Base-by-base conservation (phyloP, 2,797 vertebrate genomes). In the Melanotaenia boesemani region DNA sequence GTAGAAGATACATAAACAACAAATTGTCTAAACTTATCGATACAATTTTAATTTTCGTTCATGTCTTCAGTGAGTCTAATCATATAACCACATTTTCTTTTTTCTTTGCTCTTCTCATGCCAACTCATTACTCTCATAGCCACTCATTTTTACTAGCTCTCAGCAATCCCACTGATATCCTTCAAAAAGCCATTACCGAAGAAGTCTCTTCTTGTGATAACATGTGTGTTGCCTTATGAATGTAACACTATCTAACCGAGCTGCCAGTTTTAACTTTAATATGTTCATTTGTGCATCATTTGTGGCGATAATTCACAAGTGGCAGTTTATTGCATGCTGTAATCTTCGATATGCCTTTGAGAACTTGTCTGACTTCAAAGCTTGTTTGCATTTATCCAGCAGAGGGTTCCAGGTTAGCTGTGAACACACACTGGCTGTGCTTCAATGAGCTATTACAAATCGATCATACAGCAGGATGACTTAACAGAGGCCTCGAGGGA, bases 371-470 rank as follows among this genome's bases (percentile, higher is more conserved):
- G 68, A 77, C 72, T 80, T 80, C 74, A 64, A 65, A 77, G 70
- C 22, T 26, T 41, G 62, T 37, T 26, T 54, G 41, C 57, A 66
- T 86, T 86, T 81, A 87, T 89, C 78, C 85, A 71, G 81, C 68
- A 63, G 63, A 83, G 84, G 80, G 79, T 90, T 90, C 74, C 80
- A 86, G 81, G 86, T 82, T 85, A 79, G 85, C 83, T 84, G 76
- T 48, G 79, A 88, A 79, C 74, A 62, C 67, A 86, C 70, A 48
- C 81, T 83, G 84, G 82, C 79, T 68, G 68, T 18, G 72, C 78
- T 82, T 88, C 87, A 89, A 72, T 79, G 80, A 86, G 81, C 88
- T 90, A 81, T 83, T 87, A 87, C 85, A 73, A 86, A 88, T 92
- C 85, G 76, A 91, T 88, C 82, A 81, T 6, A 28, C 26, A 28